Conservation (phyloP, 2,888 invertebrate species). For the Melanostoma mellinum region DNA sequence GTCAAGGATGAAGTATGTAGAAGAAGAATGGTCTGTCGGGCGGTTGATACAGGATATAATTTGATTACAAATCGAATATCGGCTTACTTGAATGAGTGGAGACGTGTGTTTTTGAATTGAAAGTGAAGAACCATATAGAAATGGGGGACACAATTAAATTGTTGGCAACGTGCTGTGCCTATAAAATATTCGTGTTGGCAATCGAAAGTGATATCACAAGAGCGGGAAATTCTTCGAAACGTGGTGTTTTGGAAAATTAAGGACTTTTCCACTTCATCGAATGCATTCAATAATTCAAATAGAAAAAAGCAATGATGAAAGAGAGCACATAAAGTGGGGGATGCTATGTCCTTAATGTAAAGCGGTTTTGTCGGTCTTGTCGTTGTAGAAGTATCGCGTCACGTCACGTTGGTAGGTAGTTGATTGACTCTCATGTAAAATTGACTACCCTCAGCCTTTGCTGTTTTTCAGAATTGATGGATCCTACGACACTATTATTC, state of each 20-base stretch:
- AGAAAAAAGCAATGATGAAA: no score
- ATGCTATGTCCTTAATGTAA: no score
- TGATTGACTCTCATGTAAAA: no score
- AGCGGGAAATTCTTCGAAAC: background rate
- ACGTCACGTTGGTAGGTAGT: no score
- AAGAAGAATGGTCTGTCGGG: background rate
- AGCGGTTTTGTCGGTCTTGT: no score
- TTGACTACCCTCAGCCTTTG: no score
- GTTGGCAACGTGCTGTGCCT: constrained; percentile 43
- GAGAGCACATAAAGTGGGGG: no score
- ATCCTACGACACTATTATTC: constrained; percentile 16
- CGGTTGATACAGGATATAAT: constrained; percentile 27
- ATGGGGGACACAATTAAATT: constrained; percentile 24
- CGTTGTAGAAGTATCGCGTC: no score
- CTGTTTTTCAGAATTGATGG: no score
- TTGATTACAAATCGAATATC: constrained; percentile 47
- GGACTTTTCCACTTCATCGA: background rate
- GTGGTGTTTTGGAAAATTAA: background rate
- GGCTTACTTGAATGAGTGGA: constrained; percentile 3
- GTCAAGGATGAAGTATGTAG: background rate
- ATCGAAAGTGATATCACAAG: background rate
- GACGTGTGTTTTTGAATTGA: background rate
- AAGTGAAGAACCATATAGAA: background rate
- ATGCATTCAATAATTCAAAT: background rate
- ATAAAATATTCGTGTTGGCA: constrained; percentile 19